Conservation (phyloP, 2,888 invertebrate genomes). For the Limnephilus auricula region DNA sequence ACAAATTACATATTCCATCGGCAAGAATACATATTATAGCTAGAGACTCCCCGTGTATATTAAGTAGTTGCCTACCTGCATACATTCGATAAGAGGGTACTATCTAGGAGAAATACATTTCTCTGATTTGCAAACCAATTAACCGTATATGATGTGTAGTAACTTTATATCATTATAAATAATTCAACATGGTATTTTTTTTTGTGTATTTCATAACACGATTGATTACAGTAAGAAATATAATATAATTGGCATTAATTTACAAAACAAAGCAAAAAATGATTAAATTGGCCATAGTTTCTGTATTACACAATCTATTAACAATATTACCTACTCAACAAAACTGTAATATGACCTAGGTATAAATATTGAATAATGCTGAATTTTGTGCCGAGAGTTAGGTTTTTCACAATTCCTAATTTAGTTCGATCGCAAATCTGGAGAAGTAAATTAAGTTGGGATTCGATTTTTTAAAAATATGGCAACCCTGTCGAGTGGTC, state of each 20-base stretch:
- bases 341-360: no score
- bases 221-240: background rate
- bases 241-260: background rate
- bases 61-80: background rate
- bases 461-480: background rate
- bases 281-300: no score
- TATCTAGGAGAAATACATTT: background rate
- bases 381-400: no score
- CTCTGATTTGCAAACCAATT: background rate
- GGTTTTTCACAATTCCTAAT: no score
- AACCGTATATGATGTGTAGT: background rate
- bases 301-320: no score
- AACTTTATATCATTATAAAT: background rate
- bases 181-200: background rate
- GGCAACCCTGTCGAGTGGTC: background rate
- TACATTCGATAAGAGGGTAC: background rate
- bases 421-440: no score
- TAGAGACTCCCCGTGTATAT: background rate
- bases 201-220: background rate
- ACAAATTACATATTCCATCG: conserved; percentile 12
- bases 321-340: no score
- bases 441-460: background rate
- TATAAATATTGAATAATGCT: no score
- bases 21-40: background rate
- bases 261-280: background rate